phyloP scores from a whole-genome alignment of 2,888 invertebrate genomes.

The Crepidodera aurea region DNA sequence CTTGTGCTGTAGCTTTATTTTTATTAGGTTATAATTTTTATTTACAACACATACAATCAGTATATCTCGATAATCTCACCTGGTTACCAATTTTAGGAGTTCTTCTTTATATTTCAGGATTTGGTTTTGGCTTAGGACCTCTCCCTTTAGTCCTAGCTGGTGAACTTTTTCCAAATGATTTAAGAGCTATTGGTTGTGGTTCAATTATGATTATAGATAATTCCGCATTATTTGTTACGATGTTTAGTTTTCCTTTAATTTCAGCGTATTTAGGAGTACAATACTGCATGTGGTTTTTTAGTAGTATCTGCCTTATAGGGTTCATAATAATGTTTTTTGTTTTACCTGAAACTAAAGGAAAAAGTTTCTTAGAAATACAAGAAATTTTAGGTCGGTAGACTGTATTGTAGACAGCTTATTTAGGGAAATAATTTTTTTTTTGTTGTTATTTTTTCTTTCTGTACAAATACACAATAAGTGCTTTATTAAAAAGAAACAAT shows the following conservation, averaged over 20 bases:
- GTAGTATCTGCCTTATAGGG: constrained; percentile 1
- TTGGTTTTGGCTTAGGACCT: constrained; percentile 16
- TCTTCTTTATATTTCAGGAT: constrained; percentile 64
- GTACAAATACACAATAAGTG: no score
- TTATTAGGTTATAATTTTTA: constrained; percentile 38
- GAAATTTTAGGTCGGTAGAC: background rate
- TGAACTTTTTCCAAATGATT: constrained; percentile 20
- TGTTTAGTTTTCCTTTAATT: constrained; percentile 5
- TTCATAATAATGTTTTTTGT: constrained; percentile 1
- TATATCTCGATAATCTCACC: constrained; percentile 58
- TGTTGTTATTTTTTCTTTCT: no score
- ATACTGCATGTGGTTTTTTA: constrained; percentile 21
- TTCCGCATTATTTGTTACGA: background rate
- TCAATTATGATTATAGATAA: background rate
- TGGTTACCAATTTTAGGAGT: constrained; percentile 77
- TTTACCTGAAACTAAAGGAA: constrained; percentile 22
- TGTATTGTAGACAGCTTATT: no score
- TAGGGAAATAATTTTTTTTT: no score
- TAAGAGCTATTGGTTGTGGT: constrained; percentile 9
- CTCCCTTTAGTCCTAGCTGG: background rate
- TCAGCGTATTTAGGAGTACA: constrained; percentile 7
- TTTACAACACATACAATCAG: constrained; percentile 25
- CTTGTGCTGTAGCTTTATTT: constrained; percentile 66
- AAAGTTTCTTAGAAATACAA: constrained; percentile 15
- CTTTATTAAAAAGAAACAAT: no score